Evolutionary conservation across 2,888 invertebrate species (phyloP), one percentile per base, ranked within the genome.

Genomic region (Psylliodes chrysocephalus): DNA sequence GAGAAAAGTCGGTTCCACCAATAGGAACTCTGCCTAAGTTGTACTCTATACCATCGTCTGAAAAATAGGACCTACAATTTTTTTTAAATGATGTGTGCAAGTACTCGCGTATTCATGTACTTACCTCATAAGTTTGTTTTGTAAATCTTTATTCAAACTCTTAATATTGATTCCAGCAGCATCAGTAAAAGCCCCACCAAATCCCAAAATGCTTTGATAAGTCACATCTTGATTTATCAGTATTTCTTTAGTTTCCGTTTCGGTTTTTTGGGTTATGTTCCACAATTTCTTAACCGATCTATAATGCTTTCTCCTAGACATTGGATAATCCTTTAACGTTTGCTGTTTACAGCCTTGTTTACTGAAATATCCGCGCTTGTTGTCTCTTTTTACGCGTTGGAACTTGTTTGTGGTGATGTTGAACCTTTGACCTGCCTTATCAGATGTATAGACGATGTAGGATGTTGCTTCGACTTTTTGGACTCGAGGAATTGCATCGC

Each of bases 1-100:
- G 87, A 0, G 96, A 96, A 81, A 96, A 96, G 81, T 96, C 96
- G 56, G 89, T 87, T 6, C 95, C 94, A 1, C 89, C 96, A 64
- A 96, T 93, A 0, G 96, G 92, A 4, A 94, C 87, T 38, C 96
- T 86, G 44, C 91, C 89, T 70, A 95, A 78, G 72, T 88, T 91
- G 81, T 94, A 96, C 68, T 90, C 89, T 60, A 93, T 85, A 6
- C 96, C 96, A 64, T 84, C 79, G 1, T 81, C 74, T 7, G 88
- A 85, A 75, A 88, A 94, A 78, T 91, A 94, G 71, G 60, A 78
- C 74, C 76, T 77, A 25, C 30, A 69, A 66, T n/a, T n/a, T n/a
- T n/a, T n/a, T n/a, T n/a, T n/a, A n/a, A n/a, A n/a, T n/a, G n/a
- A n/a, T n/a, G n/a, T n/a, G n/a, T n/a, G n/a, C n/a, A n/a, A n/a